Conservation (phyloP, 2,888 invertebrate species). For the Netelia virgata region DNA sequence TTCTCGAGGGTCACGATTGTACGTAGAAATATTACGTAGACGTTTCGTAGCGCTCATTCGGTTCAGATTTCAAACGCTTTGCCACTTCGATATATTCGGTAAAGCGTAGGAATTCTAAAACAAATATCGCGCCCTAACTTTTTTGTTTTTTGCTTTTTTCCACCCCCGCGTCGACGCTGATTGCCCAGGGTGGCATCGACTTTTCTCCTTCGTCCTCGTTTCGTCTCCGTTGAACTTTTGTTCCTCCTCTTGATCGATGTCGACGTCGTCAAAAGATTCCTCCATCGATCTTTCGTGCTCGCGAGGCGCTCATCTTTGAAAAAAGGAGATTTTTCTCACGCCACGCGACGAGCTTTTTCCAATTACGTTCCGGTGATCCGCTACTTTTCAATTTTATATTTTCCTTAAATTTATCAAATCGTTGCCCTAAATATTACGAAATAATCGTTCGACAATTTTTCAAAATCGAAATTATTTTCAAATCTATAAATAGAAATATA, state of each 20-base stretch:
- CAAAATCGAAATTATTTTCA: neutral
- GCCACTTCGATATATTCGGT: slow-evolving; percentile 90
- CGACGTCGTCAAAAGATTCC: neutral
- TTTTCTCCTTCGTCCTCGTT: slow-evolving; percentile 16
- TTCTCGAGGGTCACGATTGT: neutral
- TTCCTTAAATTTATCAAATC: too few species aligned
- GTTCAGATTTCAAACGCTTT: slow-evolving; percentile 99
- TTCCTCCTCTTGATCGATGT: slow-evolving; percentile 43
- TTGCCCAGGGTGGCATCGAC: slow-evolving; percentile 18
- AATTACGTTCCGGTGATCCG: neutral
- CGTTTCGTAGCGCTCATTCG: slow-evolving; percentile 86
- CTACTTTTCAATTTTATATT: too few species aligned
- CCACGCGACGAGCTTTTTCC: neutral
- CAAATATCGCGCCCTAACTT: slow-evolving; percentile 86
- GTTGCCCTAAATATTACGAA: neutral
- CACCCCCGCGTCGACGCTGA: slow-evolving; percentile 19
- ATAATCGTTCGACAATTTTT: neutral
- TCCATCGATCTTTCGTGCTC: neutral
- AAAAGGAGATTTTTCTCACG: neutral
- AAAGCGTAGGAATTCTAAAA: slow-evolving; percentile 99
- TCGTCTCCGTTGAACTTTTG: slow-evolving; percentile 9
- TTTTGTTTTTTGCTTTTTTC: slow-evolving; percentile 12
- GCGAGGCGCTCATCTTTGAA: neutral
- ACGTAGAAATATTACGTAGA: slow-evolving; percentile 6
- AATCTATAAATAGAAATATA: neutral